Conservation (phyloP, 1,140 invertebrate genomes). For the Bombus confusus region DNA sequence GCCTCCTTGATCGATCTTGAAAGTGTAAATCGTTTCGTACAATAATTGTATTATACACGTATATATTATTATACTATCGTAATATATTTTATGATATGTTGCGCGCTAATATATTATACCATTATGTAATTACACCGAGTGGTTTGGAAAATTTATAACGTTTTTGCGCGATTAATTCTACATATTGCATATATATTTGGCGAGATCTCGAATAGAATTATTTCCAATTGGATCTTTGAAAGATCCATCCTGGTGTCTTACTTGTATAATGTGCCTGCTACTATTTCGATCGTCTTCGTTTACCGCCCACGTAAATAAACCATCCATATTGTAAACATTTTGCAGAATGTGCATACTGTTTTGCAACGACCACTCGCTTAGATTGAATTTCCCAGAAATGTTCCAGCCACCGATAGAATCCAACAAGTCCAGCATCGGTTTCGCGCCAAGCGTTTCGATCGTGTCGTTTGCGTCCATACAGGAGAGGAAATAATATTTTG, state of each 20-base stretch:
- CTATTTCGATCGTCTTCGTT: constrained; percentile 97
- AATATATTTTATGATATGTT: too few species aligned
- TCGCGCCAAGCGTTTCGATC: constrained; percentile 90
- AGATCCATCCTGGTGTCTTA: constrained; percentile 74
- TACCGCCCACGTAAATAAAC: constrained; percentile 95
- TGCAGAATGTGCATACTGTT: constrained; percentile 90
- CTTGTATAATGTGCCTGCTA: constrained; percentile 92
- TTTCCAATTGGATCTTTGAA: too few species aligned
- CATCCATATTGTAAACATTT: constrained; percentile 93
- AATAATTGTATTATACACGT: not conserved
- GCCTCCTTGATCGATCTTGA: constrained; percentile 95
- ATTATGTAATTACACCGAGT: too few species aligned
- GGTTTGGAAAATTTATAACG: not conserved
- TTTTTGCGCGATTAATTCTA: not conserved
- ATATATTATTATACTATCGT: too few species aligned
- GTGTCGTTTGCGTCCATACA: constrained; percentile 97
- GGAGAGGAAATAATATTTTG: constrained; percentile 94
- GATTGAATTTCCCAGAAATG: constrained; percentile 85
- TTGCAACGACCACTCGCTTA: constrained; percentile 90
- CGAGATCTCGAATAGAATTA: not conserved
- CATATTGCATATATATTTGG: not conserved
- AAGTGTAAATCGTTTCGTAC: constrained; percentile 43
- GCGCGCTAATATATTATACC: too few species aligned
- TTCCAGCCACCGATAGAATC: constrained; percentile 90
- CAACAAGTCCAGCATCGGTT: constrained; percentile 91